Evolutionary conservation across 2,797 vertebrate species (phyloP).

Genomic region (Melanotaenia parkinsoni): DNA sequence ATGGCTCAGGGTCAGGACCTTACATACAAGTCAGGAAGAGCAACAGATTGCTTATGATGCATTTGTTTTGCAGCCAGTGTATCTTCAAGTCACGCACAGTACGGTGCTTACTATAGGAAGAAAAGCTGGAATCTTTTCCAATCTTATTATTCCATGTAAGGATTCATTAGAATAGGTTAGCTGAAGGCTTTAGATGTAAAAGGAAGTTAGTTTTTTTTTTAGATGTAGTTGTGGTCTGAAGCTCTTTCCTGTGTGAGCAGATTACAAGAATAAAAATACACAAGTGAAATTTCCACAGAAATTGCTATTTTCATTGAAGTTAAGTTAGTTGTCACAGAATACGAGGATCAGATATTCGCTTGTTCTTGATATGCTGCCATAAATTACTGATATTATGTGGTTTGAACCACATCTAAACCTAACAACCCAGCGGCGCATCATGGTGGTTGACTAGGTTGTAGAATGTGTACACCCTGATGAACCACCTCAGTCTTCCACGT

Average conservation of each 20-base stretch:
- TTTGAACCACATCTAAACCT: conserved; percentile 32
- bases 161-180: conserved; percentile 21
- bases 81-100: not conserved
- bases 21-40: not conserved
- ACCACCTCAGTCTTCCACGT: conserved; percentile 17
- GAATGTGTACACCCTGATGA: conserved; percentile 13
- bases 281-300: conserved; percentile 23
- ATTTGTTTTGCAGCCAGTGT: not conserved
- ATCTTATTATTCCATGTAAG: not conserved
- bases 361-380: conserved; percentile 10
- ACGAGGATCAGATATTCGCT: conserved; percentile 19
- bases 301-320: not conserved
- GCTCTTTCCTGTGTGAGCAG: not conserved
- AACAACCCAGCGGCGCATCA: conserved; percentile 14
- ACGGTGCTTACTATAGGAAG: not conserved
- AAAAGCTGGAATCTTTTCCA: too few relatives aligned
- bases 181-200: conserved; percentile 3
- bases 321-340: not conserved
- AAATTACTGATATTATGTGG: conserved; percentile 36
- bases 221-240: not conserved
- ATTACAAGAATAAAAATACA: not conserved
- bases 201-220: conserved; percentile 3
- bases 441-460: conserved; percentile 13
- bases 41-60: not conserved
- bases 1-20: conserved; percentile 7